Evolutionary conservation across 2,113 vertebrate genomes (phyloP).

Genomic region (mouse (Mus musculus)): GRCm39 chr6:81187001-81187500

Average conservation of each 20-base stretch:
- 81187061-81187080: not conserved
- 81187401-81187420: conserved; percentile 10
- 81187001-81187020: not conserved
- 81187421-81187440: conserved; percentile 23
- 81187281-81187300: not conserved
- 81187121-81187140: not conserved
- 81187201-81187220: not conserved
- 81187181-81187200: not conserved
- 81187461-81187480: not conserved
- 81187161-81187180: not conserved
- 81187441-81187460: conserved; percentile 32
- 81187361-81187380: conserved; percentile 20
- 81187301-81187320: conserved; percentile 20
- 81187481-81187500: not conserved
- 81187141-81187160: not conserved
- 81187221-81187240: not conserved
- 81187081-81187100: not conserved
- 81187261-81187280: not conserved
- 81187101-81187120: conserved; percentile 2
- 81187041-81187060: not conserved
- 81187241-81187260: conserved; percentile 23
- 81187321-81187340: conserved; percentile 44
- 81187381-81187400: conserved; percentile 61
- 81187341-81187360: conserved; percentile 57
- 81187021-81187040: not conserved